Conservation (phyloP, 2,888 invertebrate species). For the Heteropelma amictum region DNA sequence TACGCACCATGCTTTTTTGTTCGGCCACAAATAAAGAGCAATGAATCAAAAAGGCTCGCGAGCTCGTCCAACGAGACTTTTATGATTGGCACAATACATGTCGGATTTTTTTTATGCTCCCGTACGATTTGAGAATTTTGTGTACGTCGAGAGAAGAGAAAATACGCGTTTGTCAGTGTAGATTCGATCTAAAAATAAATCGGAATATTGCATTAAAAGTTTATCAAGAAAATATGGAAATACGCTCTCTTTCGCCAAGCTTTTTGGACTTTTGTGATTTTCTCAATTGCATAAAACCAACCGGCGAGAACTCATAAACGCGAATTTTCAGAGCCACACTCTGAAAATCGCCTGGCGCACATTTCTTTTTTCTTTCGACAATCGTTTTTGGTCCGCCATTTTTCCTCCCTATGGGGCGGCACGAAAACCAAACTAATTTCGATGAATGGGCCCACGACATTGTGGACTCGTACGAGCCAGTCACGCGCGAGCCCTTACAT, state of each 20-base stretch:
- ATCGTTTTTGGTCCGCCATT: background rate
- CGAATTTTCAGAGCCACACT: background rate
- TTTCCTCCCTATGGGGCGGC: conserved; percentile 19
- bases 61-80: background rate
- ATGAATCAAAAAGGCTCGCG: background rate
- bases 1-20: conserved; percentile 13
- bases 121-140: too few species aligned
- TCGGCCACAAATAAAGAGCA: background rate
- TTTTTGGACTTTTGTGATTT: too few species aligned
- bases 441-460: conserved; percentile 27
- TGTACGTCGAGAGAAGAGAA: too few species aligned
- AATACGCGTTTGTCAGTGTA: too few species aligned
- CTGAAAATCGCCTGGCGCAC: conserved; percentile 32
- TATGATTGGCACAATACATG: conserved; percentile 18
- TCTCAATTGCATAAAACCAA: background rate
- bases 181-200: too few species aligned
- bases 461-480: background rate
- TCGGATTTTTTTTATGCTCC: conserved; percentile 11
- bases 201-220: too few species aligned
- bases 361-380: conserved; percentile 11
- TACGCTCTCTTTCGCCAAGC: too few species aligned
- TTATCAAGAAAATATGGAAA: too few species aligned
- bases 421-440: conserved; percentile 51
- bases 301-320: background rate
- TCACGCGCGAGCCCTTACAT: conserved; percentile 2